Conservation (phyloP, 2,888 invertebrate species). For the Drosophila mercatorum region DNA sequence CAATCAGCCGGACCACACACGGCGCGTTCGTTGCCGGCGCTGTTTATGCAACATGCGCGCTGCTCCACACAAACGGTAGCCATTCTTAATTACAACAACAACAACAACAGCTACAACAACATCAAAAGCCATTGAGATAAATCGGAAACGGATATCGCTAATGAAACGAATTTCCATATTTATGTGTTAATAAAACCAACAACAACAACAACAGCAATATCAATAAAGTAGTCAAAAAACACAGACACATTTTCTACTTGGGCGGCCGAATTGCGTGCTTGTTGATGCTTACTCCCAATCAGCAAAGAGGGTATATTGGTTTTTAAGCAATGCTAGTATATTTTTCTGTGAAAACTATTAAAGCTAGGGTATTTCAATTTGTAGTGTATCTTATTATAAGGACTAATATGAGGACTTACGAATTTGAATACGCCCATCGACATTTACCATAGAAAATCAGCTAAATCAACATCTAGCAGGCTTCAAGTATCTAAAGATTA, state of each 20-base stretch:
- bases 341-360: too few species aligned
- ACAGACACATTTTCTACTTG: slow-evolving; percentile 36
- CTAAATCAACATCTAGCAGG: too few species aligned
- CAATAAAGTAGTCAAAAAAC: slow-evolving; percentile 20
- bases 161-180: slow-evolving; percentile 76
- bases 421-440: too few species aligned
- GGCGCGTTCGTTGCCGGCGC: neutral
- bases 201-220: slow-evolving; percentile 31
- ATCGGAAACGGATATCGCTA: slow-evolving; percentile 80
- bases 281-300: neutral
- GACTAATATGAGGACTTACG: too few species aligned
- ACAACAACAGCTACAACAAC: slow-evolving; percentile 40
- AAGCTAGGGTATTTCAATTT: too few species aligned
- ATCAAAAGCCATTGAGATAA: slow-evolving; percentile 68
- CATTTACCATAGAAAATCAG: too few species aligned
- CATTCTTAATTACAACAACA: slow-evolving; percentile 73
- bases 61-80: slow-evolving; percentile 60
- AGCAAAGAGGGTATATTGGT: neutral
- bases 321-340: neutral
- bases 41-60: slow-evolving; percentile 58
- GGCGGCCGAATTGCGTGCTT: slow-evolving; percentile 31
- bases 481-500: too few species aligned
- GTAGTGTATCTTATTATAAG: too few species aligned
- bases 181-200: slow-evolving; percentile 64
- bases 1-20: slow-evolving; percentile 65